Base-by-base conservation (phyloP, 2,888 invertebrate genomes). In the Pediacus dermestoides region DNA sequence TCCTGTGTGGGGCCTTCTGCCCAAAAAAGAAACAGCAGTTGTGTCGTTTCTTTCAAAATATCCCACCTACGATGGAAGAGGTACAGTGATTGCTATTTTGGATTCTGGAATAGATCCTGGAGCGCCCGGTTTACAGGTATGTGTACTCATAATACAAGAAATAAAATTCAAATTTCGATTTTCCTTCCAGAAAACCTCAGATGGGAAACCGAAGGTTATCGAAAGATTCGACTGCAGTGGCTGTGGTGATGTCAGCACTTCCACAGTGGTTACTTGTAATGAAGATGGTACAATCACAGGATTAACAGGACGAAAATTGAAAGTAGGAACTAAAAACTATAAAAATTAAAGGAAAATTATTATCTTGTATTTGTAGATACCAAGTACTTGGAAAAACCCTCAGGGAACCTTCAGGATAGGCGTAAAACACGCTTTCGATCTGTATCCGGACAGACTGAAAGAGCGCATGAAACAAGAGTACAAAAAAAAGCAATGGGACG, bases 21-120 rank as follows among this genome's bases (percentile, higher is more conserved):
- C 96, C 31, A 96, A 95, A 75, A 88, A 86, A 71, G 95, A 96
- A 73, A 96, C 95, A 15, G 91, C 89, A 42, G 91, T 92, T 6
- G 74, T 81, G 28, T 82, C 84, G 46, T 95, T 95, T 74, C 69
- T 94, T 45, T 81, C 77, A 55, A 94, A 92, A 74, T 83, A 91
- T 74, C 88, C 93, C 1, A 77, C 81, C 37, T 93, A 84, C 66
- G 94, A 99, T 77, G 97, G 97, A 23, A 78, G 91, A 60, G 88
- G 85, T 57, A 85, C 90, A 34, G 74, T 88, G 50, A 94, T 99
- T 65, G 97, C 95, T 26, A 88, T 99, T 66, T 85, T 97, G 57
- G 99, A 99, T 73, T 95, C 96, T 2, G 97, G 97, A 4, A 90
- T 99, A 36, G 97, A 99, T 76, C 96, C 97, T 13, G 91, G 90